Base-by-base conservation (phyloP, 1,140 invertebrate species). In the Melitaea cinxia region DNA sequence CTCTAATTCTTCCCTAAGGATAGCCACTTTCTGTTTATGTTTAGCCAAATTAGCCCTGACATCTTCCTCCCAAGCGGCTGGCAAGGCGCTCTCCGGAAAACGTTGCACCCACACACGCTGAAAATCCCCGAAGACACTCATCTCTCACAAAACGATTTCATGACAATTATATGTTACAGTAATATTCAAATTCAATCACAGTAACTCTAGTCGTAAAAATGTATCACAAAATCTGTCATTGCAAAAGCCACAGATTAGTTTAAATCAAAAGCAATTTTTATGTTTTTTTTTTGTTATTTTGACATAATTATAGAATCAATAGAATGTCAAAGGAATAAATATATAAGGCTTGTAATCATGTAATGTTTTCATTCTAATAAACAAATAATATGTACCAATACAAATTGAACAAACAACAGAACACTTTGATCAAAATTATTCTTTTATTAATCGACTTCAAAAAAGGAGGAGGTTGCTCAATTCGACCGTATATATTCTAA, bases 1-100 rank as follows among this genome's bases (percentile, higher is more conserved):
- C 78, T 97, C 95, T 26, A 97, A 89, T 88, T 97, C 96, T 79
- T 97, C 95, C 82, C 94, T 94, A 49, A 97, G 93, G 65, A 95
- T 93, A 50, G 92, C 91, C 54, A 97, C 95, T 92, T 95, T 95
- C 80, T 96, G 93, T 92, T 96, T 96, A 92, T 98, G 96, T 91
- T 96, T 96, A 71, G 95, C 93, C 67, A 98, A 93, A 91, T 97
- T 97, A 54, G 95, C 95, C 78, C 96, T 93, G 69, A 97, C 96
- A 93, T 97, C 96, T 89, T 97, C 96, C 83, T 97, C 96, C 96
- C 96, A 97, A 84, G 95, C 96, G 82, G 95, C 95, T 77, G 96
- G 96, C 71, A 97, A 92, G 72, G 95, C 95, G 92, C 95, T 96
- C 80, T 96, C 95, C 65, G 96, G 96, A 93, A 97, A 97, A 80